A percentile compares a stretch with the other conserved stretches of the same genome.
These are phyloP conservation scores for Zophobas atratus DNA, from an alignment of 1,140 invertebrate genomes.

Conservation along the genomic window DNA sequence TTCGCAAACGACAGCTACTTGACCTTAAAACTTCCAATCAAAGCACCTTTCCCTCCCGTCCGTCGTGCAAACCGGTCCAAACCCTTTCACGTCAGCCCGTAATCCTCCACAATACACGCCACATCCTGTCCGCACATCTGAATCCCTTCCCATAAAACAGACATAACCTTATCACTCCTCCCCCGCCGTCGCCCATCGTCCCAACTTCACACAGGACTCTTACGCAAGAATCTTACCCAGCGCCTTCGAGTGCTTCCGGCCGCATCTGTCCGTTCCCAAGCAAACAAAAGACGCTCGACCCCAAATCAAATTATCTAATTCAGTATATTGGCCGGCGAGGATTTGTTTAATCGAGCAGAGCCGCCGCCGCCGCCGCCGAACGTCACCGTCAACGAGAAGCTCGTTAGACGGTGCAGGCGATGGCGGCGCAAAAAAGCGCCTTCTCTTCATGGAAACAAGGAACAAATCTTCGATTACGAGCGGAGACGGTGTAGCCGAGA, in stretches of 20 bases:
- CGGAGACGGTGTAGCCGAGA: neutral
- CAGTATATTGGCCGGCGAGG: slow-evolving; percentile 63
- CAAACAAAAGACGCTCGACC: slow-evolving; percentile 64
- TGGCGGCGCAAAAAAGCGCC: neutral
- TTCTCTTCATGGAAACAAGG: slow-evolving; percentile 8
- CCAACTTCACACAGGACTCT: too few relatives aligned
- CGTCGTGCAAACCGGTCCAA: too few relatives aligned
- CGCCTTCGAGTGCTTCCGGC: slow-evolving; percentile 62
- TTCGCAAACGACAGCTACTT: too few relatives aligned
- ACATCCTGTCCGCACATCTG: too few relatives aligned
- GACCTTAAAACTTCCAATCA: too few relatives aligned
- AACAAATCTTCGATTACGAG: neutral
- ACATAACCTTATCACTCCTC: too few relatives aligned
- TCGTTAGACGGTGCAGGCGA: slow-evolving; percentile 10
- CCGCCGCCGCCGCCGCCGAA: slow-evolving; percentile 50
- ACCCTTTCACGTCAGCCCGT: too few relatives aligned
- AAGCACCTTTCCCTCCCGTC: too few relatives aligned
- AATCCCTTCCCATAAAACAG: too few relatives aligned
- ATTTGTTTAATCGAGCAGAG: slow-evolving; percentile 64
- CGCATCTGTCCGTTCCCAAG: slow-evolving; percentile 62
- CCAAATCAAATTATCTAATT: slow-evolving; percentile 66
- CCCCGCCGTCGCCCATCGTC: too few relatives aligned
- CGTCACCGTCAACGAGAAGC: slow-evolving; percentile 12
- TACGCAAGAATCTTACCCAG: too few relatives aligned
- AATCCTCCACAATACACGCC: too few relatives aligned